These are phyloP conservation scores for Brachynemurus nebulosus DNA, from an alignment of 2,888 invertebrate genomes.

Conservation along the genomic window DNA sequence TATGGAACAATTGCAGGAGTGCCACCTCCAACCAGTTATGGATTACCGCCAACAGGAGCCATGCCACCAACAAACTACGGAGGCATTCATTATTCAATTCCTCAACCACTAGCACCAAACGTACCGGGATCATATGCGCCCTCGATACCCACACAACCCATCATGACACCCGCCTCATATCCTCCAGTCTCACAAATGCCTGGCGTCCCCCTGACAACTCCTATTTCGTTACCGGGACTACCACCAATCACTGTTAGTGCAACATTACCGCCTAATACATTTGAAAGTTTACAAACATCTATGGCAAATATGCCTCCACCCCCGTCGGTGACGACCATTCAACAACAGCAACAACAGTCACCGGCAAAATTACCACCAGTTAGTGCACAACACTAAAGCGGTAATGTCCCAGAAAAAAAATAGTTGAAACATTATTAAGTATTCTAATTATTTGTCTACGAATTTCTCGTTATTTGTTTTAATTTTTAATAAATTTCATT, in stretches of 20 bases:
- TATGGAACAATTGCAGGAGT: no score
- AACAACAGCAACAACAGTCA: background rate
- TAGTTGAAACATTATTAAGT: no score
- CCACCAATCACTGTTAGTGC: conserved; percentile 68
- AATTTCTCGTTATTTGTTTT: no score
- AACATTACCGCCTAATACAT: conserved; percentile 45
- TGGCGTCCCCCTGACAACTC: conserved; percentile 44
- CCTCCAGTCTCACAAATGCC: background rate
- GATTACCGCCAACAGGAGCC: no score
- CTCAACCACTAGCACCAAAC: background rate
- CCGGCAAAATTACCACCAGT: background rate
- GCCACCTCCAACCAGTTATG: no score
- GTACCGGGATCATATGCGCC: background rate
- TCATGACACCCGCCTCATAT: background rate
- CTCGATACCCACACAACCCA: conserved; percentile 1
- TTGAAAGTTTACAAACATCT: conserved; percentile 35
- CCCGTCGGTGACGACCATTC: background rate
- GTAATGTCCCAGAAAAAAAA: no score
- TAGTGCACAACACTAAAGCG: background rate
- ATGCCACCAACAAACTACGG: no score
- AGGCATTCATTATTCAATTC: no score
- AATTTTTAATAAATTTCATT: no score
- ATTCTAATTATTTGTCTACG: no score
- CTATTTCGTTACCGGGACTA: conserved; percentile 61
- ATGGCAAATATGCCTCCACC: background rate